These are phyloP conservation scores for Scleropages formosus DNA, from an alignment of 2,797 vertebrate genomes.

Conservation along the genomic window DNA sequence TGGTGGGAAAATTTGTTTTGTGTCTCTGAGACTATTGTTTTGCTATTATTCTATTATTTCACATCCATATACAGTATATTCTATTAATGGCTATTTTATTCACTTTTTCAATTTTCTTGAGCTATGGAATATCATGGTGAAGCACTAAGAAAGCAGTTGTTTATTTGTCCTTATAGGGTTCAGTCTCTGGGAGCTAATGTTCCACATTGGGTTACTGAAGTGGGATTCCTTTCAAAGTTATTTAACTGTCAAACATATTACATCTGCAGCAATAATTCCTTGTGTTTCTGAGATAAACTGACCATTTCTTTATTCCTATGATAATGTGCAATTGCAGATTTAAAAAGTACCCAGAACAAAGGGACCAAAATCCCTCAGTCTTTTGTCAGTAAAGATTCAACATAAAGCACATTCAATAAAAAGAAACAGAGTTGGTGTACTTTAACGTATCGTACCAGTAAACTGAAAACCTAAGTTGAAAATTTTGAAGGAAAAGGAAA, in stretches of 20 bases:
- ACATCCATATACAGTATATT: not conserved
- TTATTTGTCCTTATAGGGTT: too few relatives aligned
- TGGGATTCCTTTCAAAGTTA: too few relatives aligned
- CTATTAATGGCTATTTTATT: not conserved
- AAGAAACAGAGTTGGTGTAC: not conserved
- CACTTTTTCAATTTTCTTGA: not conserved
- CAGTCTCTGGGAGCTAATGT: too few relatives aligned
- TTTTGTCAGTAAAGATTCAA: too few relatives aligned
- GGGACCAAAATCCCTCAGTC: too few relatives aligned
- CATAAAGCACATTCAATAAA: too few relatives aligned
- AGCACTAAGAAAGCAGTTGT: too few relatives aligned
- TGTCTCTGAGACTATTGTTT: slow-evolving; percentile 35
- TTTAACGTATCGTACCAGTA: not conserved
- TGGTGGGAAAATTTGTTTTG: slow-evolving; percentile 47
- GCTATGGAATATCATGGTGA: too few relatives aligned
- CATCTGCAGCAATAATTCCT: too few relatives aligned
- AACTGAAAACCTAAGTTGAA: not conserved
- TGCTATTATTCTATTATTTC: too few relatives aligned
- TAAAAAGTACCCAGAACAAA: not conserved
- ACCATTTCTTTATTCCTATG: not conserved
- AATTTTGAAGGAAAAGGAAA: slow-evolving; percentile 18
- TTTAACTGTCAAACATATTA: too few relatives aligned
- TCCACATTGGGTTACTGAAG: too few relatives aligned
- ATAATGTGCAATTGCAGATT: not conserved
- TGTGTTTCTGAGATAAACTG: not conserved